These are phyloP conservation scores for Anolis carolinensis DNA, from an alignment of 2,113 vertebrate species.

Conservation along the genomic window DNA sequence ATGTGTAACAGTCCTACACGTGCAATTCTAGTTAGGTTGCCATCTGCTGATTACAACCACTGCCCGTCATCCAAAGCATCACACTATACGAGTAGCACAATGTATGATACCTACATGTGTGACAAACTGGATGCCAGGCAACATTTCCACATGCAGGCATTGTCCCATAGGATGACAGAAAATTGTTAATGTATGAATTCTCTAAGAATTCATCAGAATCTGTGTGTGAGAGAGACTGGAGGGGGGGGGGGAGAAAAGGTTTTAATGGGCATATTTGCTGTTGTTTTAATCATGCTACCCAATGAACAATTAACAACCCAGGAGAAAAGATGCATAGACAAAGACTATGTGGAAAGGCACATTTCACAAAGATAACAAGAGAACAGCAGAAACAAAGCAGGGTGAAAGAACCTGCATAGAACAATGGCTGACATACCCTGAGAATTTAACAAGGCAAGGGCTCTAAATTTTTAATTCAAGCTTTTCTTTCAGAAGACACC, in stretches of 20 bases:
- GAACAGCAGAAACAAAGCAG: not conserved
- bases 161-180: not conserved
- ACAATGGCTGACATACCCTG: not conserved
- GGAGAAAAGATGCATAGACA: not conserved
- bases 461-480: conserved; percentile 3
- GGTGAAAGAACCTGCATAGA: not conserved
- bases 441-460: not conserved
- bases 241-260: no score
- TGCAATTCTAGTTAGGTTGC: no score
- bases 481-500: conserved; percentile 5
- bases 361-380: not conserved
- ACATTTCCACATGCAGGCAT: not conserved
- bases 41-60: no score
- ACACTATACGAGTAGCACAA: no score
- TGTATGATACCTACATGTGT: no score
- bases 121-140: not conserved
- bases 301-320: not conserved
- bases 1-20: no score
- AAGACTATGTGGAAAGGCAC: not conserved
- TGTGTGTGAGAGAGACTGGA: no score
- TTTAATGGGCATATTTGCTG: no score
- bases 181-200: not conserved
- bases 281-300: no score
- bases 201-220: not conserved
- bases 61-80: no score